A percentile compares a stretch with the other conserved stretches of the same genome.
phyloP scores from a whole-genome alignment of 2,113 vertebrate species.

The Vicugna pacos region DNA sequence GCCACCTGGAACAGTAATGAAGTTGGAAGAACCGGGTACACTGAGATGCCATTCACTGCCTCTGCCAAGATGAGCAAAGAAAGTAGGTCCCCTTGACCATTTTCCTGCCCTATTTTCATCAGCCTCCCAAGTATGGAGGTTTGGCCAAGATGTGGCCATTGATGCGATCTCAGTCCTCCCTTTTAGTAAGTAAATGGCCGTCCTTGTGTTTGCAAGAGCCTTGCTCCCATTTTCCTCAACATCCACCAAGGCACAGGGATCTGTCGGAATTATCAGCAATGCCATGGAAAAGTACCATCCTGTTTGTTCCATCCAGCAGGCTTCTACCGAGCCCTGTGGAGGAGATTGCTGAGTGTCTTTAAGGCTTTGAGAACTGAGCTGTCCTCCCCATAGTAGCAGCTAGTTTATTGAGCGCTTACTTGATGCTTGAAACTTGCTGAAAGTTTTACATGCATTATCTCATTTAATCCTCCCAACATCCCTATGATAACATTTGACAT shows the following conservation, averaged over 20 bases:
- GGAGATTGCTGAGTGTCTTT: neutral
- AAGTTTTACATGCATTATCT: neutral
- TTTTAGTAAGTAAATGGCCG: neutral
- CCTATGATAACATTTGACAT: neutral
- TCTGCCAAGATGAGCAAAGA: neutral
- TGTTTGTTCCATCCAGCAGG: neutral
- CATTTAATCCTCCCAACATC: neutral
- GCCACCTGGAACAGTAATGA: neutral
- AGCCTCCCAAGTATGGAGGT: neutral
- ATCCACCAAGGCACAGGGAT: neutral
- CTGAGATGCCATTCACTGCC: neutral
- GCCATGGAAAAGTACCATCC: too few relatives aligned
- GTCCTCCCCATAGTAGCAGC: neutral
- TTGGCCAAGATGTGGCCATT: neutral
- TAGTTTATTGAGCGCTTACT: neutral
- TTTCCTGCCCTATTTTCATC: neutral
- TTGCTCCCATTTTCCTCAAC: neutral
- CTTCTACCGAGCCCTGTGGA: neutral
- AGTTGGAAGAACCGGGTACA: neutral
- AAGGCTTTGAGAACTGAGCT: neutral
- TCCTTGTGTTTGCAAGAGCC: neutral
- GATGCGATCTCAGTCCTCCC: neutral
- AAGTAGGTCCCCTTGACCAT: neutral
- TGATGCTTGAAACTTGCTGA: neutral
- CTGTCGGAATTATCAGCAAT: neutral